Base-by-base conservation (phyloP, 1,140 invertebrate genomes). In the Ylistrum balloti region DNA sequence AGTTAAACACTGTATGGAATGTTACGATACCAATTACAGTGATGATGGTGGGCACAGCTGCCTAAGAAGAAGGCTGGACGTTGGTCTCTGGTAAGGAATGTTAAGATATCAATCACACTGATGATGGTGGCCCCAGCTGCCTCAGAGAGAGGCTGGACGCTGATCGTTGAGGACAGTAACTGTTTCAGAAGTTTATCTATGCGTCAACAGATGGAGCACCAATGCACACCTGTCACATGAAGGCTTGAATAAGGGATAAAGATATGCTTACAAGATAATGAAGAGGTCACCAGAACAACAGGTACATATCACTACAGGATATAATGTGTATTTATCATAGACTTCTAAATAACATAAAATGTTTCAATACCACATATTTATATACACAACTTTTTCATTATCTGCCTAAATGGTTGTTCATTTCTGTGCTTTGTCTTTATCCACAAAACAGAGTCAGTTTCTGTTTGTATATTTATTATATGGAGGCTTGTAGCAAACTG, bases 241-340 rank as follows among this genome's bases (percentile, higher is more conserved):
- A 74, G 56, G 41, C 41, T 45, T 45, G 41, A n/a, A 74, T 74
- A 22, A 74, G 56, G 56, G 56, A 28, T 74, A 74, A 74, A 74
- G 56, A n/a, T n/a, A 74, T 17, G 56, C 56, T 74, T 74, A n/a
- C 28, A 74, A 74, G 56, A 74, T 74, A 74, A 74, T n/a, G 17
- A n/a, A 28, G 22, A 28, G 56, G 1, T 74, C 56, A 74, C n/a
- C 56, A 74, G 56, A 3, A 28, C 22, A 74, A 74, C 56, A 74
- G 15, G n/a, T 74, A 74, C 56, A 74, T 74, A 9, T 28, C 56
- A 28, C 5, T 74, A 74, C 45, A 22, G n/a, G 56, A 28, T 17
- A 28, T n/a, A n/a, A 74, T 5, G 56, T 74, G 22, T 74, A 74
- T 3, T 38, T 7, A n/a, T n/a, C n/a, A n/a, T n/a, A n/a, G n/a